These are phyloP conservation scores for Endotricha flammealis DNA, from an alignment of 2,888 invertebrate genomes.

Conservation along the genomic window DNA sequence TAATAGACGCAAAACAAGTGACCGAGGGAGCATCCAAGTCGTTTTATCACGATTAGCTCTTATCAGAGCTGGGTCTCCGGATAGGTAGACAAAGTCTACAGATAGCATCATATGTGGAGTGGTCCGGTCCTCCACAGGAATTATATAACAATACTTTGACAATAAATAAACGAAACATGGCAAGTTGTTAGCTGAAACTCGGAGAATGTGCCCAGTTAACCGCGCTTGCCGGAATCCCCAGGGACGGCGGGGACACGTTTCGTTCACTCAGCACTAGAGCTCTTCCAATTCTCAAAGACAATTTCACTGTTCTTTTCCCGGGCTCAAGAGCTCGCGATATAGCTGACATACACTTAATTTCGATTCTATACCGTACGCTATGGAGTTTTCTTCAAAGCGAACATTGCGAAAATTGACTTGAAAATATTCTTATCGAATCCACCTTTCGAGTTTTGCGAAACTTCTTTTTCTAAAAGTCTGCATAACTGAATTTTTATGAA, in stretches of 20 bases:
- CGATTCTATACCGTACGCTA: conserved; percentile 27
- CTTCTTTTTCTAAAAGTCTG: conserved; percentile 4
- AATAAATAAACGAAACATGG: conserved; percentile 43
- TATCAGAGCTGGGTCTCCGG: too few relatives aligned
- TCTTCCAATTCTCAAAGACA: conserved; percentile 58
- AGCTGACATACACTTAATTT: conserved; percentile 51
- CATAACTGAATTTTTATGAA: conserved; percentile 2
- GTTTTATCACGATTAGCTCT: too few relatives aligned
- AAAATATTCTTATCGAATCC: conserved; percentile 16
- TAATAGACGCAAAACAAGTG: too few relatives aligned
- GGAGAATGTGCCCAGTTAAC: conserved; percentile 55
- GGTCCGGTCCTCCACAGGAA: too few relatives aligned
- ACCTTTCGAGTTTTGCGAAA: conserved; percentile 4
- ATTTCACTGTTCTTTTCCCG: conserved; percentile 51
- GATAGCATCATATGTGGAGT: too few relatives aligned
- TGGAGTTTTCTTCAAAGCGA: conserved; percentile 19
- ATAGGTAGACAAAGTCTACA: too few relatives aligned
- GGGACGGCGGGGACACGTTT: conserved; percentile 55
- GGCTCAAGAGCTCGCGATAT: conserved; percentile 45
- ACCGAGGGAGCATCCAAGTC: too few relatives aligned
- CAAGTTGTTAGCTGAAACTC: conserved; percentile 42
- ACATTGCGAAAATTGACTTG: conserved; percentile 18
- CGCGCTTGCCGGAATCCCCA: conserved; percentile 41
- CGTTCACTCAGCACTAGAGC: conserved; percentile 57
- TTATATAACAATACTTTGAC: conserved; percentile 24